phyloP scores from a whole-genome alignment of 2,113 vertebrate species.

The Lepus timidus region DNA sequence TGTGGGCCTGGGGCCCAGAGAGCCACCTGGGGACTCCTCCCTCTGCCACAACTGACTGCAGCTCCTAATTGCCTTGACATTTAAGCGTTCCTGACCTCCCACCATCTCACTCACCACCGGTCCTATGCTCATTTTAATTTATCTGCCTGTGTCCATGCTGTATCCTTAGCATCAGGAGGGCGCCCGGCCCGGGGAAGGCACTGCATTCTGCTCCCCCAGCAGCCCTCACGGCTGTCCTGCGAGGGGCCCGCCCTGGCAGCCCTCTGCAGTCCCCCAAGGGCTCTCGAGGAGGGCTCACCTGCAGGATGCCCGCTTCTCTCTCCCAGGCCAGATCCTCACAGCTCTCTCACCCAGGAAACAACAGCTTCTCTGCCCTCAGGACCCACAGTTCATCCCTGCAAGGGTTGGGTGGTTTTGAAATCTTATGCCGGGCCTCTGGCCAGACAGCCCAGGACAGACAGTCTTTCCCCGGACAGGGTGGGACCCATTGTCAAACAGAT shows the following conservation, averaged over 20 bases:
- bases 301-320: background rate
- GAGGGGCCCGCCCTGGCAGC: background rate
- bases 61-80: background rate
- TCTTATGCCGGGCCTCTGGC: background rate
- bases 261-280: background rate
- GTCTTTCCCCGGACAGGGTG: background rate
- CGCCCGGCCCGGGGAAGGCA: background rate
- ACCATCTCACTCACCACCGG: background rate
- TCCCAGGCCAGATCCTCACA: background rate
- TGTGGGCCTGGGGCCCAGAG: background rate
- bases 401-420: background rate
- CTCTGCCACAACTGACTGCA: background rate
- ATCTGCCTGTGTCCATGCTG: background rate
- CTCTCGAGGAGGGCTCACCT: background rate
- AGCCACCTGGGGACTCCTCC: background rate
- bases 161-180: background rate
- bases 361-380: background rate
- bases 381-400: background rate
- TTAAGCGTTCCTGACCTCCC: background rate
- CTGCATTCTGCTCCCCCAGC: background rate
- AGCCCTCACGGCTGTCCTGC: no score
- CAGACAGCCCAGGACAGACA: background rate
- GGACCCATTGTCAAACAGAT: conserved; percentile 16
- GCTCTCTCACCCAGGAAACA: background rate
- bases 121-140: background rate